Evolutionary conservation across 1,140 invertebrate genomes (phyloP).

Genomic region (Calosoma granatense): DNA sequence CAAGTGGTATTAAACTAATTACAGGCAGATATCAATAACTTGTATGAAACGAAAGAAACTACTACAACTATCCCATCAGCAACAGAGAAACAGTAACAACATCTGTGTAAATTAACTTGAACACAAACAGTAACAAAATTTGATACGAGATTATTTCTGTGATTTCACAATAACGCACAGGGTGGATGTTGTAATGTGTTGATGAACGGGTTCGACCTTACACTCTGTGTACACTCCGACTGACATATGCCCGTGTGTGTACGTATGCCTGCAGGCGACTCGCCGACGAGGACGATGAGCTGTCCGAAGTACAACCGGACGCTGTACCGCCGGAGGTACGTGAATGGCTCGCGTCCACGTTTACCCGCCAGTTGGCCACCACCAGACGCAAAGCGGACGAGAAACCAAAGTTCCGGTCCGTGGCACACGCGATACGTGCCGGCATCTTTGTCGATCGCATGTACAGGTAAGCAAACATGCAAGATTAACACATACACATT

Average conservation of each 20-base stretch:
- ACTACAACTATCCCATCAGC: too few species aligned
- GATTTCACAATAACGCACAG: neutral
- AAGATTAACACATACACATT: too few species aligned
- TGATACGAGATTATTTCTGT: too few species aligned
- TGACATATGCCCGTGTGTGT: neutral
- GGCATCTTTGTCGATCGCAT: constrained; percentile 97
- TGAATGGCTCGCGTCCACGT: constrained; percentile 96
- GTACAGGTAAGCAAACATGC: constrained; percentile 42
- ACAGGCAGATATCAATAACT: too few species aligned
- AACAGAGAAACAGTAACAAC: too few species aligned
- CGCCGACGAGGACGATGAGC: constrained; percentile 85
- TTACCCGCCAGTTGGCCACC: constrained; percentile 79
- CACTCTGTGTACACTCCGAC: neutral
- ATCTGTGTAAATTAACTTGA: too few species aligned
- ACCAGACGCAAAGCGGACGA: constrained; percentile 63
- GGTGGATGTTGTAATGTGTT: neutral
- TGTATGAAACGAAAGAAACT: too few species aligned
- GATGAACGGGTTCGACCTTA: neutral
- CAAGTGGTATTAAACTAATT: too few species aligned
- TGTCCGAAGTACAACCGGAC: constrained; percentile 91
- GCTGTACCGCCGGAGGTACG: constrained; percentile 90
- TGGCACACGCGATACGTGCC: constrained; percentile 94
- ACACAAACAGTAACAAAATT: too few species aligned
- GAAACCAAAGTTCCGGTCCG: constrained; percentile 82
- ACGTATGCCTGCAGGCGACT: constrained; percentile 42